Conservation (phyloP, 2,113 vertebrate genomes). For the Oriolus oriolus region DNA sequence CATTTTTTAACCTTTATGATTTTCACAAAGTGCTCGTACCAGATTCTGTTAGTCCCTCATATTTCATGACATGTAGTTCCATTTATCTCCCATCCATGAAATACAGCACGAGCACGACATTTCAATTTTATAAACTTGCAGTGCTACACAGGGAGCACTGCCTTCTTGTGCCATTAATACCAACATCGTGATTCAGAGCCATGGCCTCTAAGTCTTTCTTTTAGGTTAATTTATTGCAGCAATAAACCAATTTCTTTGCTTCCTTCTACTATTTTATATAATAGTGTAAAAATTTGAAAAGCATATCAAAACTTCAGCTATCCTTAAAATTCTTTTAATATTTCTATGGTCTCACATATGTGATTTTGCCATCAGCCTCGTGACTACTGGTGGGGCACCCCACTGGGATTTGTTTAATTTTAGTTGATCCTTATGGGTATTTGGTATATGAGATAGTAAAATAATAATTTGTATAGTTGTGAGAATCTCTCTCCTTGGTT, state of each 20-base stretch:
- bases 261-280: neutral
- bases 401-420: neutral
- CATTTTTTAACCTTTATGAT: constrained; percentile 34
- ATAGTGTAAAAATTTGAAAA: neutral
- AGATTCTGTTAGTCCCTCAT: neutral
- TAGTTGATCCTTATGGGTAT: neutral
- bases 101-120: constrained; percentile 5
- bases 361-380: neutral
- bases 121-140: constrained; percentile 27
- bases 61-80: neutral
- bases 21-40: neutral
- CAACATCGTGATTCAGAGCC: constrained; percentile 37
- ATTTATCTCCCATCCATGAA: constrained; percentile 34
- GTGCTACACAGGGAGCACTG: neutral
- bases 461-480: neutral
- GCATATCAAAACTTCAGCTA: neutral
- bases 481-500: neutral
- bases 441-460: neutral
- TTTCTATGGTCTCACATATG: neutral
- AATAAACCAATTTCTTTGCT: constrained; percentile 22
- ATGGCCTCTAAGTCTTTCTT: neutral
- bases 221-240: constrained; percentile 17
- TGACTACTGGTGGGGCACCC: neutral
- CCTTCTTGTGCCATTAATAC: constrained; percentile 19
- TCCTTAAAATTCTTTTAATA: neutral